Evolutionary conservation across 1,140 invertebrate species (phyloP).

Genomic region (Drosophila pallidifrons): DNA sequence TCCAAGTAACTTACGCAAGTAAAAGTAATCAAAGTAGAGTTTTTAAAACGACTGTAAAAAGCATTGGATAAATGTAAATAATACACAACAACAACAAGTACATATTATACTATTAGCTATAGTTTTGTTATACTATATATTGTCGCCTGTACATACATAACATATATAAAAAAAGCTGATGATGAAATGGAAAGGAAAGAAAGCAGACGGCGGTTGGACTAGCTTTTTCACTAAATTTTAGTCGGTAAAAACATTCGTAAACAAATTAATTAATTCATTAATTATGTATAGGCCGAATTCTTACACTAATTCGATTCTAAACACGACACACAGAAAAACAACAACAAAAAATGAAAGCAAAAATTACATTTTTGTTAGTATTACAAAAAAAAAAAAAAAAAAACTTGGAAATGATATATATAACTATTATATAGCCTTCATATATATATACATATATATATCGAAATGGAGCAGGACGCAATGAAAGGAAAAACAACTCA

Average conservation of each 20-base stretch:
- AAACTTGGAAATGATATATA: constrained; percentile 10
- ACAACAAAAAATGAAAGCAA: constrained; percentile 27
- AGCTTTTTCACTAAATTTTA: constrained; percentile 58
- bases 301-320: constrained; percentile 15
- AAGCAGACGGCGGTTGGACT: constrained; percentile 32
- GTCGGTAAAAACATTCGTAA: constrained; percentile 24
- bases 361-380: constrained; percentile 65
- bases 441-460: constrained; percentile 24
- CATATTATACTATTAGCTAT: constrained; percentile 34
- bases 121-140: constrained; percentile 41
- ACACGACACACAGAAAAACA: constrained; percentile 1
- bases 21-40: constrained; percentile 58
- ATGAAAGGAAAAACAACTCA: constrained; percentile 39
- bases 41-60: constrained; percentile 73
- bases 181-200: constrained; percentile 1
- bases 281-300: constrained; percentile 28
- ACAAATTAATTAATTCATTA: constrained; percentile 21
- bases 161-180: constrained; percentile 2
- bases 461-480: constrained; percentile 10
- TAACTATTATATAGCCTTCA: constrained; percentile 29
- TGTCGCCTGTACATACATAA: constrained; percentile 28
- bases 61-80: constrained; percentile 44
- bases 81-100: constrained; percentile 6
- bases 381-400: constrained; percentile 27
- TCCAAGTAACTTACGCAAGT: constrained; percentile 39